Conservation (phyloP, 2,113 vertebrate genomes). For the Thryonomys swinderianus region DNA sequence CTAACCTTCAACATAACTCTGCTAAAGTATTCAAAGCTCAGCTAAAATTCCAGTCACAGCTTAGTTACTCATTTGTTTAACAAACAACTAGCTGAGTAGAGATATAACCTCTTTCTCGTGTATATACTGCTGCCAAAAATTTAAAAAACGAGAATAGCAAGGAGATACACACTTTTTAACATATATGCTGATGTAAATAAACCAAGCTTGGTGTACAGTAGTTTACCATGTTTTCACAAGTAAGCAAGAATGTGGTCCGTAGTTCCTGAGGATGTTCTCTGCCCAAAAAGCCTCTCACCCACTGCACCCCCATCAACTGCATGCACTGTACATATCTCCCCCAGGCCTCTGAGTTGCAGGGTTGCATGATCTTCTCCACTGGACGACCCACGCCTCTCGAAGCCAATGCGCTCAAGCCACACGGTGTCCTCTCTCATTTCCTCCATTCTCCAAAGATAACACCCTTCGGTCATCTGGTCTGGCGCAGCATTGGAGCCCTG, state of each 20-base stretch:
- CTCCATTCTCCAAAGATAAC: not conserved
- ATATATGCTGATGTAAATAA: not conserved
- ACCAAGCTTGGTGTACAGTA: not conserved
- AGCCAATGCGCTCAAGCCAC: constrained; percentile 10
- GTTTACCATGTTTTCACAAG: not conserved
- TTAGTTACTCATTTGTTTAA: constrained; percentile 24
- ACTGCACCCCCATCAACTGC: not conserved
- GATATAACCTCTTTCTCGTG: constrained; percentile 18
- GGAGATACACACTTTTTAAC: not conserved
- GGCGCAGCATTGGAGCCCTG: not conserved
- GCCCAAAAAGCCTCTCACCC: not conserved
- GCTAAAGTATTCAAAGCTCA: not conserved
- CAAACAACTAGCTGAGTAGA: not conserved
- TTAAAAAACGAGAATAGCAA: not conserved
- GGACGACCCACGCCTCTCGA: not conserved
- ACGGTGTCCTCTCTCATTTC: not conserved
- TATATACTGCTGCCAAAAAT: not conserved
- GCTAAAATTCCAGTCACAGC: not conserved
- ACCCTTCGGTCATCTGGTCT: not conserved
- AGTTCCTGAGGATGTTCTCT: not conserved
- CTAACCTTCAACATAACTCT: constrained; percentile 28
- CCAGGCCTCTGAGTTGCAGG: not conserved
- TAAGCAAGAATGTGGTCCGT: not conserved
- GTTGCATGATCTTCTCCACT: not conserved
- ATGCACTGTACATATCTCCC: not conserved